These are phyloP conservation scores for Pachyuromys duprasi DNA, from an alignment of 2,797 vertebrate species.

Conservation along the genomic window DNA sequence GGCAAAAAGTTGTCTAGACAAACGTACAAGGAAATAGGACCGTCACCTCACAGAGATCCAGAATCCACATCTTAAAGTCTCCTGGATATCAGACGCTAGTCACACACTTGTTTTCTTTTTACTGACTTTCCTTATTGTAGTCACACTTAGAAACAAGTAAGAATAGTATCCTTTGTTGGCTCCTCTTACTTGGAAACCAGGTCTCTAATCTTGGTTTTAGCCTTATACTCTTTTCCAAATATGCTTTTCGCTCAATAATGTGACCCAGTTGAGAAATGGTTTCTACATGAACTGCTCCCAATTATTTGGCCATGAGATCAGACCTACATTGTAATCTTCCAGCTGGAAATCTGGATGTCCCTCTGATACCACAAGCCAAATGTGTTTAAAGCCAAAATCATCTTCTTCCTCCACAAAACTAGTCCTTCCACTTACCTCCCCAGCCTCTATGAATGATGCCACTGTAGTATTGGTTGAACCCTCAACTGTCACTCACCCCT, in stretches of 20 bases:
- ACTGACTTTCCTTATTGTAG: constrained; percentile 3
- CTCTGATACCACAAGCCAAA: constrained; percentile 54
- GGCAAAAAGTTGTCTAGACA: constrained; percentile 39
- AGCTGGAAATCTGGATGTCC: not conserved
- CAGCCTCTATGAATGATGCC: constrained; percentile 22
- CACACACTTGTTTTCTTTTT: constrained; percentile 36
- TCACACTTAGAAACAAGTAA: constrained; percentile 49
- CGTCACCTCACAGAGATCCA: not conserved
- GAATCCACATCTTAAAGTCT: constrained; percentile 18
- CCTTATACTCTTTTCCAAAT: constrained; percentile 22
- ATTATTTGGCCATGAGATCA: constrained; percentile 32
- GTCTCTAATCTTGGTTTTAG: constrained; percentile 55
- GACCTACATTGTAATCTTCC: constrained; percentile 34
- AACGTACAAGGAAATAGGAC: constrained; percentile 12
- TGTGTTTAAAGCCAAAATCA: constrained; percentile 32
- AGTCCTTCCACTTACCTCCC: constrained; percentile 34
- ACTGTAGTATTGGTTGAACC: not conserved
- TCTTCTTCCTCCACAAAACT: constrained; percentile 58
- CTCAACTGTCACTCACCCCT: not conserved
- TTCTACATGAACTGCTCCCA: constrained; percentile 31
- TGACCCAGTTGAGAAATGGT: constrained; percentile 9
- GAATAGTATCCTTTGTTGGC: constrained; percentile 32
- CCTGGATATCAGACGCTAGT: constrained; percentile 10
- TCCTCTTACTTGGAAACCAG: constrained; percentile 49
- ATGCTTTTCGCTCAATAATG: not conserved